These are phyloP conservation scores for Valencia hispanica DNA, from an alignment of 2,797 vertebrate species.

Conservation along the genomic window DNA sequence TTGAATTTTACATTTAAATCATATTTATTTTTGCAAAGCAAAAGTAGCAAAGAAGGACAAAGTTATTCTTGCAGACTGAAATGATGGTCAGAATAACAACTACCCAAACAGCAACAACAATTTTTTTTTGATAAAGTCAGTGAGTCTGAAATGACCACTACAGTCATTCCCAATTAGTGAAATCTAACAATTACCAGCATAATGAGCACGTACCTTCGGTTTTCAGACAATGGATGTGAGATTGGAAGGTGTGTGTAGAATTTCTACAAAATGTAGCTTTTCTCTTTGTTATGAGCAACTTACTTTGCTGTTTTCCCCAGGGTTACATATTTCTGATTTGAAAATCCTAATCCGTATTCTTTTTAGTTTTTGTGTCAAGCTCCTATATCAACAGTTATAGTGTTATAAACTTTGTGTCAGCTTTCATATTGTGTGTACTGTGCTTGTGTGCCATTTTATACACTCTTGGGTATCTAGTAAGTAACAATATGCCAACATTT, in stretches of 20 bases:
- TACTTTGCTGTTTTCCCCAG: conserved; percentile 17
- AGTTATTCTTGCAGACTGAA: not conserved
- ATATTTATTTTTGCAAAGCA: not conserved
- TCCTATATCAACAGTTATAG: conserved; percentile 44
- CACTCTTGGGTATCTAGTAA: conserved; percentile 6
- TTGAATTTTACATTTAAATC: not conserved
- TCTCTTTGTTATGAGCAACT: conserved; percentile 10
- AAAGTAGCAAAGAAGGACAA: not conserved
- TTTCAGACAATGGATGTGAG: not conserved
- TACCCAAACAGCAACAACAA: not conserved
- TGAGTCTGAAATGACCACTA: not conserved
- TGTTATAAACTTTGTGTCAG: conserved; percentile 49
- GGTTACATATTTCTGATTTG: conserved; percentile 9
- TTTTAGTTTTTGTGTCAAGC: conserved; percentile 23
- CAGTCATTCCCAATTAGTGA: not conserved
- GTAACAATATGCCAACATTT: conserved; percentile 15
- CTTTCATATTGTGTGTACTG: conserved; percentile 26
- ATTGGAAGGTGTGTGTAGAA: conserved; percentile 13
- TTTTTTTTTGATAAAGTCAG: not conserved
- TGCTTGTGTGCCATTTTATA: conserved; percentile 26
- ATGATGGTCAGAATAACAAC: not conserved
- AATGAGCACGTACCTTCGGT: not conserved
- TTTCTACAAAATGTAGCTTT: conserved; percentile 10
- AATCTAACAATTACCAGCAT: conserved; percentile 3
- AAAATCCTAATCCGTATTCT: conserved; percentile 15